Percentiles rank a stretch among this genome's conserved stretches.
Conservation (phyloP, 2,888 invertebrate genomes). For the Gastrophysa polygoni region DNA sequence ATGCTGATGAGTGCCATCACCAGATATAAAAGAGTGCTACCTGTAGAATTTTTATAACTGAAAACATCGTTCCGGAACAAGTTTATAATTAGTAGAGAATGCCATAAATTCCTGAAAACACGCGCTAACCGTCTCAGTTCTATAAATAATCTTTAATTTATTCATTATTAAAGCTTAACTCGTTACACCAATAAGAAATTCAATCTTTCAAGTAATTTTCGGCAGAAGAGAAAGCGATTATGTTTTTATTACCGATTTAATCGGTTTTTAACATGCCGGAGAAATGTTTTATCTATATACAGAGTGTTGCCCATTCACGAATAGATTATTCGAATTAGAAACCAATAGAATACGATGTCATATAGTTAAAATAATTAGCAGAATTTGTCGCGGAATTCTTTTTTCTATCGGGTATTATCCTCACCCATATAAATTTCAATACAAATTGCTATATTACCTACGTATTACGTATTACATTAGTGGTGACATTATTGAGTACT, state of each 20-base stretch:
- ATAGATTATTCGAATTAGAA: too few relatives aligned
- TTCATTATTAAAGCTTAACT: conserved; percentile 20
- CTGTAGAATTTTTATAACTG: not conserved
- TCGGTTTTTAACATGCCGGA: conserved; percentile 18
- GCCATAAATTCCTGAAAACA: conserved; percentile 10
- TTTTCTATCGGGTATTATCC: too few relatives aligned
- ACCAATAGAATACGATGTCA: too few relatives aligned
- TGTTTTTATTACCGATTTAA: conserved; percentile 20
- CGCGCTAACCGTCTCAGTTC: not conserved
- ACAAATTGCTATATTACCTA: too few relatives aligned
- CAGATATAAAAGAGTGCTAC: not conserved
- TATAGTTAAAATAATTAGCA: too few relatives aligned
- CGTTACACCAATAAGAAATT: conserved; percentile 6
- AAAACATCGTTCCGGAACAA: not conserved
- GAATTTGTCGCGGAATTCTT: too few relatives aligned
- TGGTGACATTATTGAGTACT: too few relatives aligned
- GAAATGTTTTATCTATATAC: not conserved
- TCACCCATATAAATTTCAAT: too few relatives aligned
- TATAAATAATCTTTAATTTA: conserved; percentile 19
- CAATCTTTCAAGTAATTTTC: conserved; percentile 19
- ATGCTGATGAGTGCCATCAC: not conserved
- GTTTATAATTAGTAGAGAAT: conserved; percentile 6
- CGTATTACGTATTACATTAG: too few relatives aligned
- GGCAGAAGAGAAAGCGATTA: conserved; percentile 21
- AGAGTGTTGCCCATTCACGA: too few relatives aligned